Percentiles rank a stretch among this genome's conserved stretches.
Evolutionary conservation across 2,797 vertebrate genomes (phyloP).

Genomic region (Heterohyrax brucei): DNA sequence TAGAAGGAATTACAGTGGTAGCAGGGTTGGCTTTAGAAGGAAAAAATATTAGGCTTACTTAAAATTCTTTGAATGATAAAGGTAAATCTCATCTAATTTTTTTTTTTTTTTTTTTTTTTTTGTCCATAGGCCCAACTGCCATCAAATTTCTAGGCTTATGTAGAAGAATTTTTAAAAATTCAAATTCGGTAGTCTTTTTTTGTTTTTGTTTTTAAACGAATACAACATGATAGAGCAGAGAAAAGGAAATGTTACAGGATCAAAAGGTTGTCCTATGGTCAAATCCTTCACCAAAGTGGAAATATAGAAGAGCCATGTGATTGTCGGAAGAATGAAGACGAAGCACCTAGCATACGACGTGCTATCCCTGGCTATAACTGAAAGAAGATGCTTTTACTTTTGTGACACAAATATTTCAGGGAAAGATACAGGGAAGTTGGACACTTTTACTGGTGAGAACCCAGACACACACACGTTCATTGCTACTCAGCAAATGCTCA

Average conservation of each 20-base stretch:
- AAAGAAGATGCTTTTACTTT: neutral
- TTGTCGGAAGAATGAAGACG: neutral
- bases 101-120: neutral
- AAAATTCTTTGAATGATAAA: neutral
- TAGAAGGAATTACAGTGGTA: neutral
- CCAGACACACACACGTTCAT: neutral
- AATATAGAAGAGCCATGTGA: neutral
- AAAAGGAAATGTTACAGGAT: neutral
- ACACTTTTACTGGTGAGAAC: neutral
- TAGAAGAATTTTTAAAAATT: neutral
- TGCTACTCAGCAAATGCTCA: neutral
- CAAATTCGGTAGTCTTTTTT: slow-evolving; percentile 32
- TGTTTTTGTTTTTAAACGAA: neutral
- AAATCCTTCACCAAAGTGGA: slow-evolving; percentile 4
- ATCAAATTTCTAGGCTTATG: neutral
- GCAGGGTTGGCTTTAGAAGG: neutral
- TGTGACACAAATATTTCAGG: neutral
- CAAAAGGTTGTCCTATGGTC: neutral
- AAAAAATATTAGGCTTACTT: neutral
- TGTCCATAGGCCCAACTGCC: too few species aligned
- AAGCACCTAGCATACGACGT: neutral
- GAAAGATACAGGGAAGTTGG: neutral
- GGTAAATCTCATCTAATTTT: neutral
- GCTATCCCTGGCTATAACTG: neutral
- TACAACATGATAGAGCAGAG: neutral